These are phyloP conservation scores for Dolichopus griseipennis DNA, from an alignment of 2,888 invertebrate species.

Conservation along the genomic window DNA sequence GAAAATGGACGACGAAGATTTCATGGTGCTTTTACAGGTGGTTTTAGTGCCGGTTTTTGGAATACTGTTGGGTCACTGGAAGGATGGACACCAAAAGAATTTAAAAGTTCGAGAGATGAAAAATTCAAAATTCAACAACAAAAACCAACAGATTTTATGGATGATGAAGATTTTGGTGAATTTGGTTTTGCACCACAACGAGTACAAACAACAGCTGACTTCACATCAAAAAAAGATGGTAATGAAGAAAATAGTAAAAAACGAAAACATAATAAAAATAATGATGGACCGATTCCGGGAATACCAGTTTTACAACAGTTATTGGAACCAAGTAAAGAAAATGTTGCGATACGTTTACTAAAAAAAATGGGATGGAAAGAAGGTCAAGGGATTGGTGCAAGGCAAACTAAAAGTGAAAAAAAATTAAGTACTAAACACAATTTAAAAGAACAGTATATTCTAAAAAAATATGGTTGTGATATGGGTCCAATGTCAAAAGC, in stretches of 20 bases:
- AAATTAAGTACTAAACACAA: slow-evolving; percentile 31
- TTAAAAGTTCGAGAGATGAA: slow-evolving; percentile 77
- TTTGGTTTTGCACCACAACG: slow-evolving; percentile 90
- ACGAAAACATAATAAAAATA: slow-evolving; percentile 34
- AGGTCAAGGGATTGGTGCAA: slow-evolving; percentile 61
- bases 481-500: slow-evolving; percentile 18
- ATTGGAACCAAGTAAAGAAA: slow-evolving; percentile 67
- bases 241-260: slow-evolving; percentile 34
- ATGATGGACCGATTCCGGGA: slow-evolving; percentile 45
- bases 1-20: slow-evolving; percentile 82
- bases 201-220: slow-evolving; percentile 72
- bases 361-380: slow-evolving; percentile 88
- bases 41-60: slow-evolving; percentile 93
- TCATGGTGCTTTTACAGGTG: slow-evolving; percentile 98
- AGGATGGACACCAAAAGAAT: slow-evolving; percentile 87
- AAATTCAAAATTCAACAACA: slow-evolving; percentile 50
- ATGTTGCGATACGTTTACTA: slow-evolving; percentile 77
- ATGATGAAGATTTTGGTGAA: slow-evolving; percentile 89
- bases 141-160: slow-evolving; percentile 93
- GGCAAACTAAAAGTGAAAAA: slow-evolving; percentile 44
- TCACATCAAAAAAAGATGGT: slow-evolving; percentile 43
- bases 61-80: slow-evolving; percentile 94
- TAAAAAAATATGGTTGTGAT: slow-evolving; percentile 37
- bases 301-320: slow-evolving; percentile 62
- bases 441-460: slow-evolving; percentile 33